Evolutionary conservation across 2,113 vertebrate species (phyloP).

Genomic region (Canis aureus): DNA sequence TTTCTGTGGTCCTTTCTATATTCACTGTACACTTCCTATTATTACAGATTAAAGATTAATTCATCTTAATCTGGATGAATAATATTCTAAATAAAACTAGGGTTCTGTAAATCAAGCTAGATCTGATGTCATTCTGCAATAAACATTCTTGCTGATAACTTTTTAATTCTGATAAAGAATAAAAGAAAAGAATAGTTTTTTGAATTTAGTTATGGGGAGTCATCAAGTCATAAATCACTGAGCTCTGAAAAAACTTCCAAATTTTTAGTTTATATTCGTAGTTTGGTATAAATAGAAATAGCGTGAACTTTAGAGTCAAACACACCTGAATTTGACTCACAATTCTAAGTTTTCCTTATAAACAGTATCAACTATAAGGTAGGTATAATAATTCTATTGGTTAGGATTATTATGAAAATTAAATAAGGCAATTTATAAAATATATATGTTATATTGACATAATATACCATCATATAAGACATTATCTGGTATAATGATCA

Average conservation of each 20-base stretch:
- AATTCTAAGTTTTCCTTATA: background rate
- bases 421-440: background rate
- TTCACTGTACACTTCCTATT: background rate
- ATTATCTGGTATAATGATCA: background rate
- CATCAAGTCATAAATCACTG: background rate
- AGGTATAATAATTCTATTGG: background rate
- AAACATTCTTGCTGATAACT: background rate
- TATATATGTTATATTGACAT: background rate
- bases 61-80: background rate
- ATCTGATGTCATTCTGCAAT: background rate
- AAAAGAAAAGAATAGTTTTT: background rate
- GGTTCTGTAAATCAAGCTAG: background rate
- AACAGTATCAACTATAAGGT: slow-evolving; percentile 8
- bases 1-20: background rate
- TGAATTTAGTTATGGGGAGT: background rate
- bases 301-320: slow-evolving; percentile 20
- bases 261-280: background rate
- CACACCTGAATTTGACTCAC: background rate
- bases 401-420: slow-evolving; percentile 5
- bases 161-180: background rate
- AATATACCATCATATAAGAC: background rate
- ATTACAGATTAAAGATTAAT: background rate
- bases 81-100: background rate
- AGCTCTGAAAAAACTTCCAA: background rate
- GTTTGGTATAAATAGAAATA: background rate